Evolutionary conservation across 2,888 invertebrate species (phyloP).

Genomic region (Amphipyra tragopoginis): DNA sequence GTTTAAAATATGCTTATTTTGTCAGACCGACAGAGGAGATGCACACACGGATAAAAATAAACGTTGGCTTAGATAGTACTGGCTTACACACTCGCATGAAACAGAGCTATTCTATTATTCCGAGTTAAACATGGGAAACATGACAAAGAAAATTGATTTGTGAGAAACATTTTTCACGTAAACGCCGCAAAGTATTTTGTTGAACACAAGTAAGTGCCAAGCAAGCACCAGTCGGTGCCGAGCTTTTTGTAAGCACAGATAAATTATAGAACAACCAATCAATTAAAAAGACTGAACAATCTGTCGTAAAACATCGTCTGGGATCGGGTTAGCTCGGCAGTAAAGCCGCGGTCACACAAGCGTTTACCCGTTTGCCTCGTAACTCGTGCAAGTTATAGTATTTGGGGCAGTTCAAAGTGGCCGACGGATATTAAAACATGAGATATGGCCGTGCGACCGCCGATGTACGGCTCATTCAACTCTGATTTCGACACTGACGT

Average conservation of each 20-base stretch:
- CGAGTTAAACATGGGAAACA: slow-evolving; percentile 9
- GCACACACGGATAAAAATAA: slow-evolving; percentile 1
- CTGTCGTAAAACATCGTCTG: slow-evolving; percentile 75
- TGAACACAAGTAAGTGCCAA: slow-evolving; percentile 11
- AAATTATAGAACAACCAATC: slow-evolving; percentile 61
- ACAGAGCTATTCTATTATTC: slow-evolving; percentile 2
- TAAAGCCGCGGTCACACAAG: slow-evolving; percentile 78
- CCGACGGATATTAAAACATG: slow-evolving; percentile 86
- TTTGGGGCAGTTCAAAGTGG: slow-evolving; percentile 86
- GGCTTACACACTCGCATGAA: not conserved
- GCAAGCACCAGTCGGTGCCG: slow-evolving; percentile 10
- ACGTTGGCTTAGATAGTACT: slow-evolving; percentile 1
- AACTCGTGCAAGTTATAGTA: slow-evolving; percentile 87
- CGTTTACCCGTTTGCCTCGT: slow-evolving; percentile 78
- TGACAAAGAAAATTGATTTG: slow-evolving; percentile 29
- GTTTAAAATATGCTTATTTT: slow-evolving; percentile 42
- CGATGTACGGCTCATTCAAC: slow-evolving; percentile 81
- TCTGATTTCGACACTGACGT: slow-evolving; percentile 71
- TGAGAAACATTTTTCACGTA: slow-evolving; percentile 11
- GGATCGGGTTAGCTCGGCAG: slow-evolving; percentile 61
- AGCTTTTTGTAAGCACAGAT: slow-evolving; percentile 40
- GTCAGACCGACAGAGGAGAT: slow-evolving; percentile 6
- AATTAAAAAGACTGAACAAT: slow-evolving; percentile 71
- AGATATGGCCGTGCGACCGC: slow-evolving; percentile 83
- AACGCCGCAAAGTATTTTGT: slow-evolving; percentile 17